Percentiles rank a stretch among this genome's conserved stretches.
Evolutionary conservation across 2,113 vertebrate species (phyloP).

Genomic region (Ceyx margarethae): DNA sequence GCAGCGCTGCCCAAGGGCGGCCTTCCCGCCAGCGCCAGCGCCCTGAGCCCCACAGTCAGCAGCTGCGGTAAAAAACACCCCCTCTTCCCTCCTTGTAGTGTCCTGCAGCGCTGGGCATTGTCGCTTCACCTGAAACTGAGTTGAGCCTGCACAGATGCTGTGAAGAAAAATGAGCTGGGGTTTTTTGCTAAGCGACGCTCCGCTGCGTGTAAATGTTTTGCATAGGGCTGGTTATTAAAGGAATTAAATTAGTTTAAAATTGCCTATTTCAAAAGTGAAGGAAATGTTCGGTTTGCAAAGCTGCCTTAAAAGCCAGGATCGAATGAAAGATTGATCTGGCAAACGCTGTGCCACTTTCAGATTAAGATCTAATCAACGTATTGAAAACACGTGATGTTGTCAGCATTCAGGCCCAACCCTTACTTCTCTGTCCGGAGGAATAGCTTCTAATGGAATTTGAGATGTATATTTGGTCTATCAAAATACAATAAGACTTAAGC

Average conservation of each 20-base stretch:
- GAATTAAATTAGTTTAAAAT: background rate
- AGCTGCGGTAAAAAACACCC: conserved; percentile 83
- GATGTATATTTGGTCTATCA: background rate
- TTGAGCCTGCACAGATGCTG: background rate
- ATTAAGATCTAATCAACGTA: background rate
- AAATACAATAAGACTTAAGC: background rate
- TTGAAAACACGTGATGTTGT: background rate
- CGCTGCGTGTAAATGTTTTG: background rate
- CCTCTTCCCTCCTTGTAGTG: background rate
- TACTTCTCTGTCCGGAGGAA: background rate
- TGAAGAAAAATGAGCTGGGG: background rate
- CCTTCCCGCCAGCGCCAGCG: conserved; percentile 75
- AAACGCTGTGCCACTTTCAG: background rate
- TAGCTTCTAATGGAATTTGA: background rate
- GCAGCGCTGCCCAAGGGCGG: conserved; percentile 76
- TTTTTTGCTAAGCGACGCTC: background rate
- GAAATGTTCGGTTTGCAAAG: background rate
- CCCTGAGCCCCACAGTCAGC: conserved; percentile 82
- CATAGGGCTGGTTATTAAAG: background rate
- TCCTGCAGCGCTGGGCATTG: background rate
- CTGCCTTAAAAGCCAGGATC: background rate
- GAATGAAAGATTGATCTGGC: background rate
- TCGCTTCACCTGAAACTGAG: background rate
- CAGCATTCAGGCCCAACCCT: background rate
- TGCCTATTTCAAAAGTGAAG: background rate